Conservation (phyloP, 1,140 invertebrate genomes). For the Procambarus virginalis region DNA sequence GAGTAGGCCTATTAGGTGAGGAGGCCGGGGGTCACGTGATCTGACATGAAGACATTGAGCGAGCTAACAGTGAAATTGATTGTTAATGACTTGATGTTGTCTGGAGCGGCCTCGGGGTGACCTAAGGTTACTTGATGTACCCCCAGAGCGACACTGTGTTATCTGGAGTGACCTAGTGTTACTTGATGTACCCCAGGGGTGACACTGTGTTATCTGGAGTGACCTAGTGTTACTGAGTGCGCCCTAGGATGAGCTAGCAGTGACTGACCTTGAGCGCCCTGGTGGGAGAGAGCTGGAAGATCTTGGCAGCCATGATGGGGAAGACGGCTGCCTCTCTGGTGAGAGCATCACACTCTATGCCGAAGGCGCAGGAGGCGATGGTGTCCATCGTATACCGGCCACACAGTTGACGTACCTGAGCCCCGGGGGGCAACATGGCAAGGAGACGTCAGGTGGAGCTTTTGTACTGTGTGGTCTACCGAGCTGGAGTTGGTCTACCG, state of each 20-base stretch:
- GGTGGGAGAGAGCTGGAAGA: conserved; percentile 61
- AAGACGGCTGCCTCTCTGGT: conserved; percentile 46
- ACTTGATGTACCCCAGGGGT: neutral
- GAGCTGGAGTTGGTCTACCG: no score
- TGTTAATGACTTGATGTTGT: no score
- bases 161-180: neutral
- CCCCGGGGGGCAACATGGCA: no score
- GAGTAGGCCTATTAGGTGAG: no score
- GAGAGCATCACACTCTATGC: conserved; percentile 72
- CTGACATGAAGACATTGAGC: no score
- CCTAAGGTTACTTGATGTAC: no score
- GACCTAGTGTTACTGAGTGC: neutral
- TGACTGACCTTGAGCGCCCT: conserved; percentile 68
- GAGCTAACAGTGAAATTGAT: no score
- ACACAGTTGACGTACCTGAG: conserved; percentile 70
- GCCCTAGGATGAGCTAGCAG: conserved; percentile 26
- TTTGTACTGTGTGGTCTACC: no score
- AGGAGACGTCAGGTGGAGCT: no score
- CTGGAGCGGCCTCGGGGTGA: no score
- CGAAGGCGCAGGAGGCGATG: conserved; percentile 76
- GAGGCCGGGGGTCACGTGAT: no score
- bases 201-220: neutral
- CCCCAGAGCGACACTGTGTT: neutral
- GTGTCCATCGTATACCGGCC: conserved; percentile 76
- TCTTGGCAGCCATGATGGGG: conserved; percentile 59